Base-by-base conservation (phyloP, 2,797 vertebrate species). In the Channallabes apus region DNA sequence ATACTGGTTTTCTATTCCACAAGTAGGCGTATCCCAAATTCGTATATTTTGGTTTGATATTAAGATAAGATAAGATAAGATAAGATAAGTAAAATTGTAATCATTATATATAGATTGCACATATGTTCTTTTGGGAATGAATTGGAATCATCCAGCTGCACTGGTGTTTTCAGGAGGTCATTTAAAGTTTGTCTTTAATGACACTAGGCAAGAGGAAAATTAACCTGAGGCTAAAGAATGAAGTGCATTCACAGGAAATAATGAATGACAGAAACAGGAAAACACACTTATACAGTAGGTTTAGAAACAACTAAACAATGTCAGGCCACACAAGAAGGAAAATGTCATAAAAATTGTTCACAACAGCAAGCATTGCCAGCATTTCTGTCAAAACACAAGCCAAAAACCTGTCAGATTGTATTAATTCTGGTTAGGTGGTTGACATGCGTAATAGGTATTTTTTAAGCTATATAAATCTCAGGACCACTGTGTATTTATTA, bases 321-420 rank as follows among this genome's bases (percentile, higher is more conserved):
- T 68, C 62, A 46, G 71, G 56, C 51, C 62, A 76, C 62, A 82
- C 56, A 75, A 82, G 54, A 59, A 11, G 29, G 32, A 56, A 82
- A 27, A 82, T 41, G 41, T 41, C 41, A 46, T 54, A n/a, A 27
- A 2, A 62, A 61, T 17, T 20, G 41, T 76, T 76, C 51, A 76
- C 73, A 79, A 78, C 18, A 67, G 24, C 72, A 79, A 83, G 22
- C 58, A 78, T n/a, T 38, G 71, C 79, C 68, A 82, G 54, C 35
- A 83, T 68, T 65, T 67, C 77, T 68, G 32, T 84, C 15, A 80
- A 29, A 84, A 68, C 46, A 12, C 15, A 35, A 6, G 59, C 82
- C 76, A 86, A 80, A 27, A 14, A 27, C 6, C 18, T 80, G 58
- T 67, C 29, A 67, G 24, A 18, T 32, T 75, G 15, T 32, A 67